A percentile compares a stretch with the other conserved stretches of the same genome.
Conservation (phyloP, 1,140 invertebrate species). For the Episyrphus balteatus region DNA sequence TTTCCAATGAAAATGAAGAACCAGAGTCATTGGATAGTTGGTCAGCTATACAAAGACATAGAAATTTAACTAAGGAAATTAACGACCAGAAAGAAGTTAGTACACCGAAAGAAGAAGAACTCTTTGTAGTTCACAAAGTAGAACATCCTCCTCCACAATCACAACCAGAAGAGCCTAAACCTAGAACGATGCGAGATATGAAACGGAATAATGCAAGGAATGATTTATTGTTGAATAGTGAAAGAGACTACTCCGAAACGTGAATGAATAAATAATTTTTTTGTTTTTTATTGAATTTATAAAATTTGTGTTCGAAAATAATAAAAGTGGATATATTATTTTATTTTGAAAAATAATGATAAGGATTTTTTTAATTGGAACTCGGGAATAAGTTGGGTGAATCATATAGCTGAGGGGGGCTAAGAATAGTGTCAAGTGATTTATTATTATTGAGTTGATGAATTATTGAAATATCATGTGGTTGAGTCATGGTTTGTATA, state of each 20-base stretch:
- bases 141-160: not conserved
- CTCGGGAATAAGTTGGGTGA: too few species aligned
- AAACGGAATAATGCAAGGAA: not conserved
- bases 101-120: not conserved
- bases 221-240: not conserved
- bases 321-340: too few species aligned
- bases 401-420: too few species aligned
- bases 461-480: too few species aligned
- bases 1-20: constrained; percentile 13
- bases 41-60: constrained; percentile 21
- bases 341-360: too few species aligned
- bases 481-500: too few species aligned
- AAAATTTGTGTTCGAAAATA: too few species aligned
- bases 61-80: constrained; percentile 21
- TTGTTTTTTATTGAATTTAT: too few species aligned
- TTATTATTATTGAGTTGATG: too few species aligned
- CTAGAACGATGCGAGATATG: constrained; percentile 1
- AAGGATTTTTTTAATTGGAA: too few species aligned
- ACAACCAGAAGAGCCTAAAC: not conserved
- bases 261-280: not conserved
- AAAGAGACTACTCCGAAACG: not conserved
- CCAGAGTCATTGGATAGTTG: constrained; percentile 13
- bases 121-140: too few species aligned
- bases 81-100: not conserved
- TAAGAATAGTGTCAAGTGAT: too few species aligned